phyloP scores from a whole-genome alignment of 1,140 invertebrate genomes.

The Chlorops oryzae region DNA sequence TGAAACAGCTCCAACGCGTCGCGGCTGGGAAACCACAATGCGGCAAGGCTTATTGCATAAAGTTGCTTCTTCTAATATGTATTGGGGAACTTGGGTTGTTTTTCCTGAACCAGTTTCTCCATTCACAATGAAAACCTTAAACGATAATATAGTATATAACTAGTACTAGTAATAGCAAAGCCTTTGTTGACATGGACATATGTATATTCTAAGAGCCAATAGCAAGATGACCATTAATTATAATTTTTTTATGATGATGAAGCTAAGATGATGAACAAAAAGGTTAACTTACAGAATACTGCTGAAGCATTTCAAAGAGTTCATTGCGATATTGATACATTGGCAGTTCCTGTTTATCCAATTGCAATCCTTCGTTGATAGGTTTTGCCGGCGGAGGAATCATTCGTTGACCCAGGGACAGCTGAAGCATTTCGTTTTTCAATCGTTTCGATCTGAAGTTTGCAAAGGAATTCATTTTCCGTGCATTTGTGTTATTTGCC shows the following conservation, averaged over 20 bases:
- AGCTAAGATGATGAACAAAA: too few relatives aligned
- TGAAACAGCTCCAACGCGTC: conserved; percentile 82
- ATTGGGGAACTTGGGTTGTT: conserved; percentile 88
- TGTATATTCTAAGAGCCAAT: not conserved
- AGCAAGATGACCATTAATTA: too few relatives aligned
- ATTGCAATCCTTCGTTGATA: conserved; percentile 7
- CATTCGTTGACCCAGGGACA: conserved; percentile 9
- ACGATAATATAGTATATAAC: not conserved
- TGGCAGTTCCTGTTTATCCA: conserved; percentile 19
- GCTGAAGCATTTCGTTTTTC: conserved; percentile 7
- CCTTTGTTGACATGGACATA: too few relatives aligned
- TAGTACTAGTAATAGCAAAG: not conserved
- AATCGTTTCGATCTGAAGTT: conserved; percentile 1
- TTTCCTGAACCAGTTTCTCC: conserved; percentile 85
- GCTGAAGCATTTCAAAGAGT: conserved; percentile 16
- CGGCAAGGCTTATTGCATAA: conserved; percentile 63
- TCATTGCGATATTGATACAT: conserved; percentile 17
- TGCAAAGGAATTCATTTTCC: not conserved
- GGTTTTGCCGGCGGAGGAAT: conserved; percentile 13
- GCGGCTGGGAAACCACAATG: conserved; percentile 89
- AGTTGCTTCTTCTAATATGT: conserved; percentile 73
- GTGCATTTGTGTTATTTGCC: not conserved
- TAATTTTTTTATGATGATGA: too few relatives aligned
- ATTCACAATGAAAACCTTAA: conserved; percentile 57
- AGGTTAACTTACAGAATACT: conserved; percentile 23